phyloP scores from a whole-genome alignment of 2,888 invertebrate species.

The Drosophila histrio region DNA sequence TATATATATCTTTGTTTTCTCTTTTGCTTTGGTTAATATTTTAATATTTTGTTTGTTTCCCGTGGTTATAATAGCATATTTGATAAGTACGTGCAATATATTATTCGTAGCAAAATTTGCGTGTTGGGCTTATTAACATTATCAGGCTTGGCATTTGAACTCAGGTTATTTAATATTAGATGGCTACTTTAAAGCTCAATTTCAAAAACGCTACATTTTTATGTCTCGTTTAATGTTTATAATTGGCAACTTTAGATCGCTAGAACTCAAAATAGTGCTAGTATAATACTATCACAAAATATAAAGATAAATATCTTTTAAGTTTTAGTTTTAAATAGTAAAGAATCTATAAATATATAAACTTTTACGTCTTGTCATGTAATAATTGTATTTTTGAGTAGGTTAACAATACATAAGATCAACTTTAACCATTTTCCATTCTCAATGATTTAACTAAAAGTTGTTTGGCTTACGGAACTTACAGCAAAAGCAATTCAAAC shows the following conservation, averaged over 20 bases:
- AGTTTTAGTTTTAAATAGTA: too few relatives aligned
- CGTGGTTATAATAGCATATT: constrained; percentile 35
- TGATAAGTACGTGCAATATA: constrained; percentile 66
- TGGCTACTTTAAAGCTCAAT: constrained; percentile 51
- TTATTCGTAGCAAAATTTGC: constrained; percentile 44
- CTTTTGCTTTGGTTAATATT: constrained; percentile 29
- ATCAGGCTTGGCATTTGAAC: constrained; percentile 56
- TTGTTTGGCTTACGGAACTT: constrained; percentile 26
- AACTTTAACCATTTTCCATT: constrained; percentile 19
- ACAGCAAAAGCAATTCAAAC: constrained; percentile 34
- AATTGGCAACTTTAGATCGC: too few relatives aligned
- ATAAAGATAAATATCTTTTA: too few relatives aligned
- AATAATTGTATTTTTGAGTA: neutral
- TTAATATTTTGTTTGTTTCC: constrained; percentile 71
- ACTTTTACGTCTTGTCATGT: neutral
- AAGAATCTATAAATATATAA: too few relatives aligned
- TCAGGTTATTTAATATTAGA: constrained; percentile 62
- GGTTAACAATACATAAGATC: constrained; percentile 19
- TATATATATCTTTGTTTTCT: neutral
- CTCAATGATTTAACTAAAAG: constrained; percentile 38
- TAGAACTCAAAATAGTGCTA: too few relatives aligned
- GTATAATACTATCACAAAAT: too few relatives aligned
- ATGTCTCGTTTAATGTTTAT: too few relatives aligned
- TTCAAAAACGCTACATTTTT: too few relatives aligned
- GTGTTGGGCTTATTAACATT: constrained; percentile 63